Evolutionary conservation across 2,113 vertebrate genomes (phyloP).

Genomic region (Madoqua kirkii): DNA sequence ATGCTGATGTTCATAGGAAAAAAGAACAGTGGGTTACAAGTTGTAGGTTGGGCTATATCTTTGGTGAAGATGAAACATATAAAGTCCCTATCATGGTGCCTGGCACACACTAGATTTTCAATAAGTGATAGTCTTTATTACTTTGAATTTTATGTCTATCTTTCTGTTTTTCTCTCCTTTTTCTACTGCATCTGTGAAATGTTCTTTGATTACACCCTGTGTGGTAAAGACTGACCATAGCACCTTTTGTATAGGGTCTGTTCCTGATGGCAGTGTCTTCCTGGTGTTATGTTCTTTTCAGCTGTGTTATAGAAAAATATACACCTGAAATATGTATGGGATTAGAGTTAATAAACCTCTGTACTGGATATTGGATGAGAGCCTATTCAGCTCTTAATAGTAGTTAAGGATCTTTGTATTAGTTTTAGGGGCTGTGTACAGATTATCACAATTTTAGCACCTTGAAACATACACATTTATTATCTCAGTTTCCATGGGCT

Average conservation of each 20-base stretch:
- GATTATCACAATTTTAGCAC: background rate
- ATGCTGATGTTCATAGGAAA: background rate
- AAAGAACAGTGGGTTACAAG: background rate
- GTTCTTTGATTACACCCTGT: background rate
- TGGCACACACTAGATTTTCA: background rate
- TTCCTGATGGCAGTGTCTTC: background rate
- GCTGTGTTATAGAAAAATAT: background rate
- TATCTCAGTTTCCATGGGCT: background rate
- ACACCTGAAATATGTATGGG: background rate
- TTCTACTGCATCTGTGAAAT: background rate
- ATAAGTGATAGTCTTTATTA: background rate
- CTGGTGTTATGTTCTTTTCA: background rate
- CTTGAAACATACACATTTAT: background rate
- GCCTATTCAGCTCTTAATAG: background rate
- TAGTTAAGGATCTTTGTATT: background rate
- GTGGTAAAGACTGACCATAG: background rate
- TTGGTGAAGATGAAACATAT: background rate
- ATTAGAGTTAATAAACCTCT: background rate
- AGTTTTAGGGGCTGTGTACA: background rate
- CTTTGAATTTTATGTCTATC: background rate
- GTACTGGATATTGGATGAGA: background rate
- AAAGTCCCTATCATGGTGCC: background rate
- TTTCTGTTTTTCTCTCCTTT: background rate
- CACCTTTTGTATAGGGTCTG: background rate
- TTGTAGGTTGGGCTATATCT: background rate